Percentiles rank a stretch among this genome's conserved stretches.
These are phyloP conservation scores for Octomys mimax DNA, from an alignment of 2,797 vertebrate genomes.

Conservation along the genomic window DNA sequence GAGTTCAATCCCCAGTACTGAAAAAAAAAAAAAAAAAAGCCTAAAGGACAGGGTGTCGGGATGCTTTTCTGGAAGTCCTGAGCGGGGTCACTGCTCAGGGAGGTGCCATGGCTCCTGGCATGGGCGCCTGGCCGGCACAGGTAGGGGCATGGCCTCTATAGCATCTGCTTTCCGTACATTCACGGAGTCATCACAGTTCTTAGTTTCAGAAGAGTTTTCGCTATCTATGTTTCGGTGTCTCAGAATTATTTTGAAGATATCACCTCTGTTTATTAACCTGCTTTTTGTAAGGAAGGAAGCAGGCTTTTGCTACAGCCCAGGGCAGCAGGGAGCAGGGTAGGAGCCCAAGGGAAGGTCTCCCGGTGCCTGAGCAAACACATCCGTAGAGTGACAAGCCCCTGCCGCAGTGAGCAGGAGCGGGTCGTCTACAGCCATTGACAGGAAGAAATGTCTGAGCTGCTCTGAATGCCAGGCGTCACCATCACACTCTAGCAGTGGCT, in stretches of 20 bases:
- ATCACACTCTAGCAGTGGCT: not conserved
- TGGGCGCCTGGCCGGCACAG: not conserved
- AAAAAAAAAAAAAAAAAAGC: too few species aligned
- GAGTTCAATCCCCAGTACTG: too few species aligned
- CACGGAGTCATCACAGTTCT: not conserved
- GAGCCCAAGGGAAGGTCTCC: not conserved
- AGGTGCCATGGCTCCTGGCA: fast-evolving
- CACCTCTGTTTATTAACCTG: not conserved
- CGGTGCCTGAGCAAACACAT: not conserved
- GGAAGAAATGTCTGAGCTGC: conserved; percentile 41
- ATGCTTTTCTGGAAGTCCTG: not conserved
- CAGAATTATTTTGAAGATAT: conserved; percentile 8
- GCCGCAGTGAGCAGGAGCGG: not conserved
- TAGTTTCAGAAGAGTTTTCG: not conserved
- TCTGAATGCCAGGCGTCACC: not conserved
- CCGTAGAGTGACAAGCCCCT: not conserved
- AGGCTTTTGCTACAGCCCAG: not conserved
- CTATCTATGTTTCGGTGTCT: not conserved
- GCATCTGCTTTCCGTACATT: not conserved
- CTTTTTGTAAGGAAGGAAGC: conserved; percentile 9
- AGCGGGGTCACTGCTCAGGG: not conserved
- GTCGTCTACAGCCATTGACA: not conserved
- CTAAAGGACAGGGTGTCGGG: not conserved
- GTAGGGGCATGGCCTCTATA: not conserved
- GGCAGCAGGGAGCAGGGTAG: not conserved